These are phyloP conservation scores for Zaprionus bogoriensis DNA, from an alignment of 2,888 invertebrate genomes.

Conservation along the genomic window DNA sequence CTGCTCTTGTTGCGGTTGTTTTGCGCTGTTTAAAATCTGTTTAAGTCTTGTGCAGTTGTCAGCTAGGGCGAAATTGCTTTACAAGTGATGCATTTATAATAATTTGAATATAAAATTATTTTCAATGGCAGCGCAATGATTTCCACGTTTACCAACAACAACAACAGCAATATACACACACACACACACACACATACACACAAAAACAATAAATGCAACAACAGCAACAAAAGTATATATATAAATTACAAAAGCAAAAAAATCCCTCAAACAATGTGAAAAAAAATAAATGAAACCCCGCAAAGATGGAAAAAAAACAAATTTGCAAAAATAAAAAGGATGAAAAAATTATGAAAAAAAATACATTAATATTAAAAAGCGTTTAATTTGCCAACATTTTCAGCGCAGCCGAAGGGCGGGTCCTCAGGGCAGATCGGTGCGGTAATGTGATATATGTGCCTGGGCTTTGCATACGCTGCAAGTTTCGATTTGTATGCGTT, in stretches of 20 bases:
- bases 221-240: slow-evolving; percentile 33
- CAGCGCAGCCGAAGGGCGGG: slow-evolving; percentile 24
- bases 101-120: slow-evolving; percentile 76
- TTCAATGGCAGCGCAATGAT: slow-evolving; percentile 66
- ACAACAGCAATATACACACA: slow-evolving; percentile 9
- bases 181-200: slow-evolving; percentile 17
- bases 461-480: slow-evolving; percentile 43
- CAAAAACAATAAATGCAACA: slow-evolving; percentile 21
- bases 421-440: slow-evolving; percentile 9
- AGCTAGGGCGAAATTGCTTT: slow-evolving; percentile 67
- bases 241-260: slow-evolving; percentile 47
- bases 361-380: slow-evolving; percentile 74
- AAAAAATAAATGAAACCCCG: slow-evolving; percentile 19
- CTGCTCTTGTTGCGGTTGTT: slow-evolving; percentile 47
- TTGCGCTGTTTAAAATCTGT: slow-evolving; percentile 67
- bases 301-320: slow-evolving; percentile 42
- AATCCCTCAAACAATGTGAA: slow-evolving; percentile 59
- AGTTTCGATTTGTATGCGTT: slow-evolving; percentile 21
- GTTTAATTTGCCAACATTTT: slow-evolving; percentile 70
- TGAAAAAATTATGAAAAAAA: slow-evolving; percentile 62
- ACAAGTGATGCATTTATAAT: slow-evolving; percentile 72
- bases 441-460: slow-evolving; percentile 52
- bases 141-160: slow-evolving; percentile 37
- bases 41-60: slow-evolving; percentile 61
- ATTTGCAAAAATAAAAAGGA: slow-evolving; percentile 60